phyloP scores from a whole-genome alignment of 2,113 vertebrate genomes.

The Ceuthmochares aereus region DNA sequence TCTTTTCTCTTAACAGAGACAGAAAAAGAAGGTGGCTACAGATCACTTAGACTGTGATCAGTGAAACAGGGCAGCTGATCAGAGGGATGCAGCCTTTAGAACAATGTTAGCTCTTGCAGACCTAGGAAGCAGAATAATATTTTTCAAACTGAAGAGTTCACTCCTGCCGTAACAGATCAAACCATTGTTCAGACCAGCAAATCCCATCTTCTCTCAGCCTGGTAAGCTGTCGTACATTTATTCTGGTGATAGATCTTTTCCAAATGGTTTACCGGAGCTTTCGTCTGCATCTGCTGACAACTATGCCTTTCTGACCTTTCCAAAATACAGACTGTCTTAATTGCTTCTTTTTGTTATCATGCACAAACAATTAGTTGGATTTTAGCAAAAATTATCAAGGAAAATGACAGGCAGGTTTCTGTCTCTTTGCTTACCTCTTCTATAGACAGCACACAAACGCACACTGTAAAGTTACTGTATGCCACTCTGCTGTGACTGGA shows the following conservation, averaged over 20 bases:
- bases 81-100: slow-evolving; percentile 34
- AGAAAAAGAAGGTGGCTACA: slow-evolving; percentile 16
- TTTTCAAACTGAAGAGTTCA: slow-evolving; percentile 23
- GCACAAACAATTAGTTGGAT: background rate
- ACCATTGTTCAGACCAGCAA: slow-evolving; percentile 7
- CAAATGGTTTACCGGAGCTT: background rate
- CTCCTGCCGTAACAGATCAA: background rate
- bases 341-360: background rate
- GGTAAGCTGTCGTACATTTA: slow-evolving; percentile 38
- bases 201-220: background rate
- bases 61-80: slow-evolving; percentile 40
- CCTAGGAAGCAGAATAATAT: slow-evolving; percentile 33
- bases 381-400: background rate
- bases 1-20: slow-evolving; percentile 16
- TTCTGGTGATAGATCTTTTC: slow-evolving; percentile 19
- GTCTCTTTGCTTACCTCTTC: background rate
- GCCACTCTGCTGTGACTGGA: background rate
- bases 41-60: slow-evolving; percentile 22
- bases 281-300: background rate
- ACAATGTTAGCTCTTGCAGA: slow-evolving; percentile 27
- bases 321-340: background rate
- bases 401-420: background rate
- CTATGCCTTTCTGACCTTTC: background rate
- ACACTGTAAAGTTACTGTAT: background rate
- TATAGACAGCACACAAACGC: background rate